Evolutionary conservation across 2,113 vertebrate genomes (phyloP).

Genomic region (Dipodomys stephensi): DNA sequence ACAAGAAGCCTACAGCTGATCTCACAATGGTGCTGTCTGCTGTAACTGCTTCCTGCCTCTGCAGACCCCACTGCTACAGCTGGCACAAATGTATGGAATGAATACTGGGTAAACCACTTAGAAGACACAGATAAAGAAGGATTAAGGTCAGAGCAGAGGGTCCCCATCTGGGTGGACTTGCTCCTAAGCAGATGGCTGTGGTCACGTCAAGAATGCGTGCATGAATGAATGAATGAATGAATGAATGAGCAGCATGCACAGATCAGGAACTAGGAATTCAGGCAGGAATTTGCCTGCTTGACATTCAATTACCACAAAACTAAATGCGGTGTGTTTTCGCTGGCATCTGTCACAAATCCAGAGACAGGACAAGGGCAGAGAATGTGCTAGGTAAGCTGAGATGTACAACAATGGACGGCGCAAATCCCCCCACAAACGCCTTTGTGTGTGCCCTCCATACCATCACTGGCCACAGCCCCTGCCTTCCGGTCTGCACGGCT

Average conservation of each 20-base stretch:
- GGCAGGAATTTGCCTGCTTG: not conserved
- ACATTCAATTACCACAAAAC: not conserved
- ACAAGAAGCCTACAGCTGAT: not conserved
- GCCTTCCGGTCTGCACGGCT: not conserved
- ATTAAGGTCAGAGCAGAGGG: not conserved
- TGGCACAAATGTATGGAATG: not conserved
- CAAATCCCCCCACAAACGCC: not conserved
- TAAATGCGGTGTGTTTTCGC: not conserved
- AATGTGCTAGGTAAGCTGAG: conserved; percentile 52
- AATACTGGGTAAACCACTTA: not conserved
- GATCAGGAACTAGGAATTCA: not conserved
- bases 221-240: too few species aligned
- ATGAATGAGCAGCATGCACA: too few species aligned
- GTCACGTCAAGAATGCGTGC: too few species aligned
- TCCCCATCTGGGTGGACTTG: not conserved
- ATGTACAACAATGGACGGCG: not conserved
- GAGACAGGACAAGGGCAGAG: not conserved
- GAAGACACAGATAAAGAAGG: not conserved
- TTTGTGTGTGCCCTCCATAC: not conserved
- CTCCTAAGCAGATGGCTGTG: not conserved
- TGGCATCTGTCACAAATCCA: not conserved
- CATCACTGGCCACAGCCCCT: not conserved
- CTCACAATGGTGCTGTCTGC: not conserved
- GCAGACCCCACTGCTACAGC: too few species aligned
- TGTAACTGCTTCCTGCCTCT: too few species aligned